Evolutionary conservation across 2,888 invertebrate species (phyloP), one percentile per base, ranked within the genome.

Genomic region (Philhelius pedissequus): DNA sequence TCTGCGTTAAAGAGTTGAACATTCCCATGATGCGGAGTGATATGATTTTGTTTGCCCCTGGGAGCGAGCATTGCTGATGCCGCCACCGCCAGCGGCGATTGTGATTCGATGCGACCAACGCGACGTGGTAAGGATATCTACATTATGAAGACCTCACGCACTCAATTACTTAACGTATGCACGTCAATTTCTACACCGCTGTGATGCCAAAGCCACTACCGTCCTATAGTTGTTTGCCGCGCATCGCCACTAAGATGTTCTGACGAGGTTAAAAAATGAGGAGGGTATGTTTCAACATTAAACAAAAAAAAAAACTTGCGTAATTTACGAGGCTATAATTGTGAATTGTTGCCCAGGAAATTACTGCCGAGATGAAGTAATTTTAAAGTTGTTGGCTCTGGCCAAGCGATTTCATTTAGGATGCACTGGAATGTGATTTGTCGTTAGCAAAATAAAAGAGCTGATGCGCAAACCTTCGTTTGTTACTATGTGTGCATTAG

Each of bases 71-170:
- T 22, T 62, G 43, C 40, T 32, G 52, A 52, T 50, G 64, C 64
- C 70, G 43, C 64, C 76, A 62, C 30, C 64, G 83, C 64, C 69
- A 45, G 35, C 78, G 62, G 78, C 70, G 15, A 15, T 40, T 5
- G 20, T 32, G 8, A n/a, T 7, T 2, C 27, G 9, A 52, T 5
- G 25, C 25, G 52, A 52, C 48, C 27, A 4, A 52, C 4, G 25
- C 25, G 52, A 52, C 48, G 22, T 30, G 13, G 43, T 58, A 75
- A 84, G 84, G 80, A 80, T 84, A 84, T 76, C 84, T 84, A 80
- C 79, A 84, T 84, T 84, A 84, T 84, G 84, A 84, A 84, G 80
- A 84, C 84, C 84, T 84, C 84, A 84, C 84, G 80, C 80, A 84
- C 84, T 84, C 84, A 80, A 84, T 84, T 84, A 84, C 79, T 84